A percentile compares a stretch with the other conserved stretches of the same genome.
These are phyloP conservation scores for Harlomillsia oculata DNA, from an alignment of 1,140 invertebrate genomes.

Conservation along the genomic window DNA sequence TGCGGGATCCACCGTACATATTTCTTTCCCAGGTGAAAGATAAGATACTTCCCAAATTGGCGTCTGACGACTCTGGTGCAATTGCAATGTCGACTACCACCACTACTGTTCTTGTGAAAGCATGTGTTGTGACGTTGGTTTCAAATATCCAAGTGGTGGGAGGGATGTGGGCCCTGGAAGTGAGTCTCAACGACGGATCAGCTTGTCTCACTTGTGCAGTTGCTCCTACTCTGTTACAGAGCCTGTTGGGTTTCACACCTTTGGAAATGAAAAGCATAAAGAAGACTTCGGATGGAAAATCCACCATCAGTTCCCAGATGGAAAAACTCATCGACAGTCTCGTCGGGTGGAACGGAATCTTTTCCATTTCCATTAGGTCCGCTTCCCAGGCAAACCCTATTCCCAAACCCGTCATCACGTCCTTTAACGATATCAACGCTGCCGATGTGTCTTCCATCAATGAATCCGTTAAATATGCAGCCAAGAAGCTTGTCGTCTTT, in stretches of 20 bases:
- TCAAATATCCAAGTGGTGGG: constrained; percentile 16
- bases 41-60: too few species aligned
- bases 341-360: constrained; percentile 22
- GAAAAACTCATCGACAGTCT: constrained; percentile 1
- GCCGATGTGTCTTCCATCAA: too few species aligned
- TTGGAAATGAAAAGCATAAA: constrained; percentile 26
- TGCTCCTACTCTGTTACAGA: neutral
- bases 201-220: constrained; percentile 23
- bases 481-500: too few species aligned
- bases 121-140: constrained; percentile 20
- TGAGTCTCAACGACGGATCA: constrained; percentile 25
- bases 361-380: too few species aligned
- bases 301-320: constrained; percentile 11
- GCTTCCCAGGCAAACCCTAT: too few species aligned
- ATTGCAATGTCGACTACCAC: neutral
- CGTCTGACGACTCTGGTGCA: neutral
- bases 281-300: constrained; percentile 7
- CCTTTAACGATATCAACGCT: too few species aligned
- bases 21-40: too few species aligned
- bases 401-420: neutral
- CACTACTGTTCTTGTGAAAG: constrained; percentile 17
- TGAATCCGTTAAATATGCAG: too few species aligned
- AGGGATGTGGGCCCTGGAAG: constrained; percentile 18
- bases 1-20: too few species aligned
- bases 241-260: constrained; percentile 20